These are phyloP conservation scores for Drosophila orena DNA, from an alignment of 1,140 invertebrate species.

Conservation along the genomic window DNA sequence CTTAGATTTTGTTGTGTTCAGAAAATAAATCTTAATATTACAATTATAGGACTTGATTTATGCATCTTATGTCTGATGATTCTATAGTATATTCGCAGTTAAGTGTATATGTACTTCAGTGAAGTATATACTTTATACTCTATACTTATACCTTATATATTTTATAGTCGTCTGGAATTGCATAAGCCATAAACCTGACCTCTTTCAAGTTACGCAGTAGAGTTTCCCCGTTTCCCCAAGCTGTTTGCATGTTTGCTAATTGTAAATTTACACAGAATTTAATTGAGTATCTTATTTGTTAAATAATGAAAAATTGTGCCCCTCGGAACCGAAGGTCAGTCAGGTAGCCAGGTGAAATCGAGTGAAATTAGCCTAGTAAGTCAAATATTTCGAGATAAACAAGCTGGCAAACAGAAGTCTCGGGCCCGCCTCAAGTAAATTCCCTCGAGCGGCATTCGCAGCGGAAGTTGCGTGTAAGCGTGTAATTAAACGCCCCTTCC, in stretches of 20 bases:
- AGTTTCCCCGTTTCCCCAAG: no score
- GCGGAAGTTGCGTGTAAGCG: constrained; percentile 69
- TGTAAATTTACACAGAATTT: constrained; percentile 43
- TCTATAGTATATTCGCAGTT: no score
- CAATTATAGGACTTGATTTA: no score
- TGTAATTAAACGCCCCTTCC: constrained; percentile 61
- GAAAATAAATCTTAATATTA: no score
- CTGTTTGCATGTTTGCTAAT: constrained; percentile 35
- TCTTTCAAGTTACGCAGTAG: background rate
- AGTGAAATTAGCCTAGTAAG: constrained; percentile 35
- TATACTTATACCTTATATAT: no score
- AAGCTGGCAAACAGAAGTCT: constrained; percentile 36
- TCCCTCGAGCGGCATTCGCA: constrained; percentile 16
- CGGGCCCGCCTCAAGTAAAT: constrained; percentile 30
- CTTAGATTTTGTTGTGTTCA: background rate
- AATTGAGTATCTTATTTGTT: constrained; percentile 47
- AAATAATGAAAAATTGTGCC: constrained; percentile 25
- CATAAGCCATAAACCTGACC: background rate
- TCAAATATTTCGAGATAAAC: constrained; percentile 42
- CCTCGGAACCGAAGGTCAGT: constrained; percentile 3
- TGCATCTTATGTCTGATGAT: no score
- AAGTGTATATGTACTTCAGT: no score
- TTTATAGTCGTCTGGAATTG: background rate
- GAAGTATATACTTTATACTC: no score
- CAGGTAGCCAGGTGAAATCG: constrained; percentile 6